Conservation (phyloP, 2,113 vertebrate species). For the Rattus rattus region DNA sequence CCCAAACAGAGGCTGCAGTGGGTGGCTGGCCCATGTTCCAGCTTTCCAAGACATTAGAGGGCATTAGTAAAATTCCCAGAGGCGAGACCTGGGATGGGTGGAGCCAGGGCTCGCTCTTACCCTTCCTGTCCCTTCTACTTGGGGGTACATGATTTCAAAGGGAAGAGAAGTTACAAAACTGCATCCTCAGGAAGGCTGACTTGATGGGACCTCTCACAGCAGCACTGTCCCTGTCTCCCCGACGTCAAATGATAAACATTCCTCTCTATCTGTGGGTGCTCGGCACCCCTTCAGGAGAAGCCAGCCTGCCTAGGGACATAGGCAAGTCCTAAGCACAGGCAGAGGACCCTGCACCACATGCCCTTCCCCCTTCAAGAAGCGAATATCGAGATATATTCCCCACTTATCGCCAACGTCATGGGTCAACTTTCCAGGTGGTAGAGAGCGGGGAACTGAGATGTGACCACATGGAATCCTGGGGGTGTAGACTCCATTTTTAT, state of each 20-base stretch:
- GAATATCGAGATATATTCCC: neutral
- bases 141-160: neutral
- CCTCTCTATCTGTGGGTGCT: neutral
- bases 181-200: neutral
- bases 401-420: neutral
- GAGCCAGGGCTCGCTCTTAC: neutral
- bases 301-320: neutral
- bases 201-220: neutral
- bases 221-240: no score
- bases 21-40: no score
- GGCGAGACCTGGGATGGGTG: accelerated
- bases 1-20: neutral
- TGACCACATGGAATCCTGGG: neutral
- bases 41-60: neutral
- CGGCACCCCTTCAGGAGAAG: neutral
- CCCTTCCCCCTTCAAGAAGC: neutral
- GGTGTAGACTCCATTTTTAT: neutral
- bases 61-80: neutral
- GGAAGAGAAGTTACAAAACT: neutral
- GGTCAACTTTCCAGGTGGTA: neutral
- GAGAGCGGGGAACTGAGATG: neutral
- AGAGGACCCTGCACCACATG: neutral
- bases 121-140: neutral
- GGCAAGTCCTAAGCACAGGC: neutral
- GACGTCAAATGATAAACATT: neutral